These are phyloP conservation scores for Axinella damicornis DNA, from an alignment of 37 sponge, comb jelly and placozoan genomes.

Conservation along the genomic window DNA sequence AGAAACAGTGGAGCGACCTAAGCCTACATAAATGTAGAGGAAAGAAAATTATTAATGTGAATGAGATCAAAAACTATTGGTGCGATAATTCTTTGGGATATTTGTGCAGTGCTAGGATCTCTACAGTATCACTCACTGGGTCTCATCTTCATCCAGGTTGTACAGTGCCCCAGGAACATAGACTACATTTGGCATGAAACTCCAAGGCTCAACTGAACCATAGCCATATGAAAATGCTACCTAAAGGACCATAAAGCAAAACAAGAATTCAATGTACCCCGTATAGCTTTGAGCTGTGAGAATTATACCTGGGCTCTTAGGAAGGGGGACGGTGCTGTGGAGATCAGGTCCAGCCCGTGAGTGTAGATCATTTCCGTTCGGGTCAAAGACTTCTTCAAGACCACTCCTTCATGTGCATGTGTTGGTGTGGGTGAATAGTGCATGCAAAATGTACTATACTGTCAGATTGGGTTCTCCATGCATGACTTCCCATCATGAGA, in stretches of 20 bases:
- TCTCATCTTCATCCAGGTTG: conserved; percentile 31
- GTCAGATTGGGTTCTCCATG: too few species aligned
- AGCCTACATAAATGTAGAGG: background rate
- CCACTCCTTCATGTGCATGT: conserved; percentile 19
- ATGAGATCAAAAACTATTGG: too few species aligned
- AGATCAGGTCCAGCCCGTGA: conserved; percentile 32
- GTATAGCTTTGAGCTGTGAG: too few species aligned
- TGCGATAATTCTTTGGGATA: too few species aligned
- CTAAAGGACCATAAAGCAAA: background rate
- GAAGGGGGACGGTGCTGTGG: background rate
- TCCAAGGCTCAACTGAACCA: conserved; percentile 35
- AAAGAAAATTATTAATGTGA: too few species aligned
- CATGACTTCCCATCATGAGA: too few species aligned
- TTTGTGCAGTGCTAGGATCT: too few species aligned
- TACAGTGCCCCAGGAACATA: conserved; percentile 38
- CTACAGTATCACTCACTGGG: conserved; percentile 38
- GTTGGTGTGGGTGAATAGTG: too few species aligned
- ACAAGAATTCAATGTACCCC: too few species aligned
- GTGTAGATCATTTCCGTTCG: conserved; percentile 42
- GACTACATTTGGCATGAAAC: conserved; percentile 20
- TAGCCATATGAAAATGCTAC: conserved; percentile 53
- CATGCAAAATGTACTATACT: too few species aligned
- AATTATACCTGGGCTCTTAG: conserved; percentile 5
- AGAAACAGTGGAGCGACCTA: conserved; percentile 34
- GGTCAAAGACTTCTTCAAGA: conserved; percentile 18